phyloP scores from a whole-genome alignment of 2,888 invertebrate genomes.

The Plebejus argus region DNA sequence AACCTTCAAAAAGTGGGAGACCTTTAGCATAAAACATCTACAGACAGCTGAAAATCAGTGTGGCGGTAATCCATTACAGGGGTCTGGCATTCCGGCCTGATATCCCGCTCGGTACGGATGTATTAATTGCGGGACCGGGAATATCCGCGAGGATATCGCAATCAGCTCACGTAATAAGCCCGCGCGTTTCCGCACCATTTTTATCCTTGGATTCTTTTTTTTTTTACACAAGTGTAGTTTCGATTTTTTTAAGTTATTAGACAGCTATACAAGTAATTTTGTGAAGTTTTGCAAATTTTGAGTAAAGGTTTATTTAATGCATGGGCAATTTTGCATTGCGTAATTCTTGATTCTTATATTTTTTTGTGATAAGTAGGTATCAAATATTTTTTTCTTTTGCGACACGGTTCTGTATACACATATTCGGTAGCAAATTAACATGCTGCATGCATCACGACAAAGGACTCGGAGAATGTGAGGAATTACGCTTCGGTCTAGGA shows the following conservation, averaged over 20 bases:
- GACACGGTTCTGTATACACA: background rate
- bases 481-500: constrained; percentile 4
- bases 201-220: background rate
- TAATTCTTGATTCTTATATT: too few relatives aligned
- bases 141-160: constrained; percentile 66
- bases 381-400: background rate
- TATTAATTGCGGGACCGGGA: constrained; percentile 59
- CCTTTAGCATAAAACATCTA: background rate
- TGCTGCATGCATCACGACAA: constrained; percentile 19
- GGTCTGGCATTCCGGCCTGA: constrained; percentile 7
- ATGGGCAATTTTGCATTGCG: too few relatives aligned
- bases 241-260: too few relatives aligned
- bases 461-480: constrained; percentile 7
- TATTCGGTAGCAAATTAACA: background rate
- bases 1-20: too few relatives aligned
- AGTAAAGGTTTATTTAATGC: too few relatives aligned
- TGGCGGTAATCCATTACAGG: constrained; percentile 2
- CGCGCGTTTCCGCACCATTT: background rate
- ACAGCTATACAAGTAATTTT: too few relatives aligned
- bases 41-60: constrained; percentile 17
- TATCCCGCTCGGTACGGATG: constrained; percentile 45
- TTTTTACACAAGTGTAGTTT: background rate
- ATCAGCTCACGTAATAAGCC: constrained; percentile 45
- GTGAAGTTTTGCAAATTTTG: too few relatives aligned
- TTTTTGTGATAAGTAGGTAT: background rate